Base-by-base conservation (phyloP, 2,797 vertebrate genomes). In the Enteromius mattozi region DNA sequence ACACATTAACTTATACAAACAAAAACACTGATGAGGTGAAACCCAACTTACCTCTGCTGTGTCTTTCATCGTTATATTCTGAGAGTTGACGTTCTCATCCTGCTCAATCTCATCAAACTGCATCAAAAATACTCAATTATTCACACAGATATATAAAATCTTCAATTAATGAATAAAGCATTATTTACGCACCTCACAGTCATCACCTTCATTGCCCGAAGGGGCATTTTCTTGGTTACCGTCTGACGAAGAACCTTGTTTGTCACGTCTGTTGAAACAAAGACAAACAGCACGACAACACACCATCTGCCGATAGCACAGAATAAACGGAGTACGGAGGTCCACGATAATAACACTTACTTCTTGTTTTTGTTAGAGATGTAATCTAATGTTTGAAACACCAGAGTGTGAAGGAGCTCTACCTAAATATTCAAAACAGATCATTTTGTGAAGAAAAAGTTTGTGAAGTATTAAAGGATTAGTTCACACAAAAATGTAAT, bases 401-500 rank as follows among this genome's bases (percentile, higher is more conserved):
- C 98, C 89, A 99, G 92, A 0, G 88, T 94, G 91, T 99, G 96
- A 51, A 99, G 96, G 49, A 98, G 95, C 83, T 99, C 97, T 91
- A 99, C 97, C 98, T 99, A 92, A 74, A 82, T 9, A 76, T 90
- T 16, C 85, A 0, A 49, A 81, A 51, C 37, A 35, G 78, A 59
- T 13, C 35, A 45, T 21, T 63, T 78, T 30, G 24, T 76, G 4
- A 76, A 76, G 17, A 8, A 33, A 17, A 33, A 3, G 14, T 65
- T 66, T 66, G 16, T 66, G 30, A 66, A 6, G 17, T 19, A 66
- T 35, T 66, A 66, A 19, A 35, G 16, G 17, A 66, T 7, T 33
- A 33, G 16, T 33, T 65, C 27, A 8, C 61, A 17, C 61, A 30
- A 61, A 59, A 59, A 27, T 24, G 0, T 6, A 14, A 61, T 6